Evolutionary conservation across 2,888 invertebrate genomes (phyloP).

Genomic region (Zhuqinia jingwanae): DNA sequence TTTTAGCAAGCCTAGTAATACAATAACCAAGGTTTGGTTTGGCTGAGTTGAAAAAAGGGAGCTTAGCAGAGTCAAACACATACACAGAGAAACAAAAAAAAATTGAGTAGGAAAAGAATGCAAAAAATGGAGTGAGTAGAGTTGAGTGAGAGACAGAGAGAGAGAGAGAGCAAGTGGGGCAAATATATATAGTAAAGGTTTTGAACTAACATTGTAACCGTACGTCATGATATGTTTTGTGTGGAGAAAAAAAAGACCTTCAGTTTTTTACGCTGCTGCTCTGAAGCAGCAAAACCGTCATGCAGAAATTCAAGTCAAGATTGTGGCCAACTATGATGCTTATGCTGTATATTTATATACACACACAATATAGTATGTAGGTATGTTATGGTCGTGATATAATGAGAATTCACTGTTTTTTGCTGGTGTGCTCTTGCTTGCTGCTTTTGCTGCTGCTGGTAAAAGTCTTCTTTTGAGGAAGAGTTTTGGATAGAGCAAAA

Average conservation of each 20-base stretch:
- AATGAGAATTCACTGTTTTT: slow-evolving; percentile 5
- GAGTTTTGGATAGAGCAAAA: neutral
- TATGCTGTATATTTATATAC: no score
- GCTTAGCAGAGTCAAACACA: neutral
- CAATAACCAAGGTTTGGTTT: slow-evolving; percentile 21
- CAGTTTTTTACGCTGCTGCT: slow-evolving; percentile 41
- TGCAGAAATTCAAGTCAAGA: no score
- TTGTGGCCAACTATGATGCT: no score
- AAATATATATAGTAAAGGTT: neutral
- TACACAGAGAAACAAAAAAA: neutral
- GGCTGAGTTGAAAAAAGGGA: slow-evolving; percentile 18
- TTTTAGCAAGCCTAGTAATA: slow-evolving; percentile 24
- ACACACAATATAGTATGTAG: no score
- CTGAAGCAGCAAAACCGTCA: neutral
- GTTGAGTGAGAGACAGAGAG: no score
- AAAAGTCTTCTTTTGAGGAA: slow-evolving; percentile 3
- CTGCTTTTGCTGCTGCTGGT: neutral
- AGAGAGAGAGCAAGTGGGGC: no score
- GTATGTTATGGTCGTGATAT: neutral
- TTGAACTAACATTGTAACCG: slow-evolving; percentile 32
- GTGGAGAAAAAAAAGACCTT: slow-evolving; percentile 19
- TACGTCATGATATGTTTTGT: slow-evolving; percentile 21
- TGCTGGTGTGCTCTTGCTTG: neutral
- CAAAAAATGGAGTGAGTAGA: neutral
- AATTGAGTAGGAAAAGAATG: slow-evolving; percentile 1